These are phyloP conservation scores for Lampris megalopsis DNA, from an alignment of 2,113 vertebrate species.

Conservation along the genomic window DNA sequence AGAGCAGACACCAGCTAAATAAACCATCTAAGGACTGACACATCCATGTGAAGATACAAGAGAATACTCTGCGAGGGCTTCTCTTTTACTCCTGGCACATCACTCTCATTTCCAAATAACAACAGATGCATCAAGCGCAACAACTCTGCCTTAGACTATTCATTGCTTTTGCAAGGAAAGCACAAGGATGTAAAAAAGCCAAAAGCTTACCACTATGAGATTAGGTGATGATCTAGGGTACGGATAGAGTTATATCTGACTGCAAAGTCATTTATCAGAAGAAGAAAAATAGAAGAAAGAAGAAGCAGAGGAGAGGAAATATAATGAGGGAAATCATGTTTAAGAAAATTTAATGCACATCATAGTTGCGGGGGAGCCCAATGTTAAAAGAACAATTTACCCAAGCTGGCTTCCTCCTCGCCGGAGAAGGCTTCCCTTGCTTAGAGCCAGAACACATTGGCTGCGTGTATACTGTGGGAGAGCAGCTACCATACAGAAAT, in stretches of 20 bases:
- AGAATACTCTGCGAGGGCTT: slow-evolving; percentile 59
- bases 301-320: slow-evolving; percentile 3
- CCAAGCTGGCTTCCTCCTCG: slow-evolving; percentile 49
- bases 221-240: slow-evolving; percentile 39
- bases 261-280: slow-evolving; percentile 37
- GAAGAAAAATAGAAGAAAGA: neutral
- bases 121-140: slow-evolving; percentile 40
- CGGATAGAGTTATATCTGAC: slow-evolving; percentile 39
- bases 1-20: slow-evolving; percentile 73
- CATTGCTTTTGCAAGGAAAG: slow-evolving; percentile 1
- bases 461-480: slow-evolving; percentile 55
- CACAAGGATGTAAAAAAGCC: neutral
- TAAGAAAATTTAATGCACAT: neutral
- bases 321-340: slow-evolving; percentile 12
- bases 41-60: slow-evolving; percentile 70
- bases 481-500: slow-evolving; percentile 45
- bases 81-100: slow-evolving; percentile 58
- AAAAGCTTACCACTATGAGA: slow-evolving; percentile 11
- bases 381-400: slow-evolving; percentile 47
- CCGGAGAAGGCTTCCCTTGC: slow-evolving; percentile 44
- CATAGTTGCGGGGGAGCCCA: slow-evolving; percentile 26
- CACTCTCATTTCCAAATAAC: slow-evolving; percentile 46
- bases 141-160: slow-evolving; percentile 44
- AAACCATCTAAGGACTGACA: slow-evolving; percentile 77
- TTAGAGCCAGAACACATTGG: slow-evolving; percentile 43